Base-by-base conservation (phyloP, 2,888 invertebrate species). In the Cheilosia variabilis region DNA sequence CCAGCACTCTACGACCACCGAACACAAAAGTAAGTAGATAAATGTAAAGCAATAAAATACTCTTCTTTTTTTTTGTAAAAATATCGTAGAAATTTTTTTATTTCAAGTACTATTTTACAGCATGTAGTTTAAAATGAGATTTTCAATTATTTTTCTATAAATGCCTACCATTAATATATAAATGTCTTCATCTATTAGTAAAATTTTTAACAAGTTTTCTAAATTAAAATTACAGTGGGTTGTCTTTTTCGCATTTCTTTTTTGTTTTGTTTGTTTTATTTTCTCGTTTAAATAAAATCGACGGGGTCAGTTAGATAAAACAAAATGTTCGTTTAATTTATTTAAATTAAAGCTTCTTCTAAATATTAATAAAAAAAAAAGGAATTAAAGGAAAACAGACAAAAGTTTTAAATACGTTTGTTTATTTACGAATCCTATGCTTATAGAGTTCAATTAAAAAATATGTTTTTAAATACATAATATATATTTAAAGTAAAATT, bases 311-410 rank as follows among this genome's bases (percentile, higher is more conserved):
- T 65, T 84, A 68, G 65, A 71, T 66, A 80, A 84, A 69, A 75
- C 66, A 78, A 72, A 78, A 62, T 57, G 60, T 66, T 77, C 19
- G 31, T 79, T 75, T 80, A 84, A 80, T 80, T 75, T 84, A 84
- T 84, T 80, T 80, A 80, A 84, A 84, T 86, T 86, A 86, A 81
- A 86, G 86, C 86, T 86, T 86, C 50, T 76, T 69, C 81, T 81
- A 86, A 86, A 86, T 62, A 81, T 53, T 66, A 76, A 47, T 43
- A 57, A 47, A 72, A 78, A 27, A 27, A 27, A 27, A 50, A 24
- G 27, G 55, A 65, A 79, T 65, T n/a, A 60, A 60, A 72, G 62
- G 43, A 72, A 37, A 86, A 86, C 75, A 86, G 71, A 69, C 75
- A 80, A 81, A 80, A 41, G 24, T 76, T 47, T 77, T 82, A 73